Conservation (phyloP, 2,888 invertebrate genomes). For the Drosophila meridiana region DNA sequence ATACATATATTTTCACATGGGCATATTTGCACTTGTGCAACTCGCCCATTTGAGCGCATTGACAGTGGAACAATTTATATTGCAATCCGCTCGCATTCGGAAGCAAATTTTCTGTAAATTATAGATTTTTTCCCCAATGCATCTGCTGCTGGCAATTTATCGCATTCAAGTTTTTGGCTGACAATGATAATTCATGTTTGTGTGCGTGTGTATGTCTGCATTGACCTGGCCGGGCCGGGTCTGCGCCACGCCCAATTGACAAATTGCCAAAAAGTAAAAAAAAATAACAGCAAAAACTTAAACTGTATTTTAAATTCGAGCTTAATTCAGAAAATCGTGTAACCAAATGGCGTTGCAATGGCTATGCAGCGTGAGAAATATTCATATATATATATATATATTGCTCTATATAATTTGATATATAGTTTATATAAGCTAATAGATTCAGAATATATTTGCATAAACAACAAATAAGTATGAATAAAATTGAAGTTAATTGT, state of each 20-base stretch:
- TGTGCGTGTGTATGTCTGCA: slow-evolving; percentile 25
- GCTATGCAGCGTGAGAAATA: neutral
- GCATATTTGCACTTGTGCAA: slow-evolving; percentile 23
- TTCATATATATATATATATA: neutral
- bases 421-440: neutral
- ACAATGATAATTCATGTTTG: slow-evolving; percentile 70
- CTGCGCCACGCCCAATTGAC: slow-evolving; percentile 69
- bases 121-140: slow-evolving; percentile 68
- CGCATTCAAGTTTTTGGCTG: slow-evolving; percentile 69
- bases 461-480: neutral
- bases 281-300: slow-evolving; percentile 26
- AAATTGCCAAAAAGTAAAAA: slow-evolving; percentile 60
- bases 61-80: slow-evolving; percentile 51
- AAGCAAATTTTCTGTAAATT: slow-evolving; percentile 78
- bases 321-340: slow-evolving; percentile 28
- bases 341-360: slow-evolving; percentile 17
- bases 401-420: neutral
- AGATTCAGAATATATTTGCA: neutral
- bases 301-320: slow-evolving; percentile 35
- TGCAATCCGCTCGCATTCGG: slow-evolving; percentile 57
- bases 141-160: slow-evolving; percentile 68
- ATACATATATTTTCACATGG: slow-evolving; percentile 5
- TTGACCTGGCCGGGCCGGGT: slow-evolving; percentile 27
- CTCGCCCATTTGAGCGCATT: slow-evolving; percentile 33
- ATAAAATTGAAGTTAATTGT: too few species aligned